These are phyloP conservation scores for Clarias batrachus DNA, from an alignment of 2,113 vertebrate species.

Conservation along the genomic window DNA sequence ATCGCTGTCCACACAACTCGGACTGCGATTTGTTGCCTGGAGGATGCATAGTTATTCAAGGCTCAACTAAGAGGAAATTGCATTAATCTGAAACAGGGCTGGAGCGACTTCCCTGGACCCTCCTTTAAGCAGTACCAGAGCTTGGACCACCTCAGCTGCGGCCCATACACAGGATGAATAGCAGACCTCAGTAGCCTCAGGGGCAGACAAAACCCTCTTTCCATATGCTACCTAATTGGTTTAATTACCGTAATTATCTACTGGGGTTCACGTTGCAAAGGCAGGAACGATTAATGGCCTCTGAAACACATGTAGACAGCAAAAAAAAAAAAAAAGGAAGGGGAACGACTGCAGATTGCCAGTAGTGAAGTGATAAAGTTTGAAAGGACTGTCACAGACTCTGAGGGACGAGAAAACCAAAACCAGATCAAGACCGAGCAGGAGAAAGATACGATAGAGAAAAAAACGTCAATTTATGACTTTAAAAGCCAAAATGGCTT, in stretches of 20 bases:
- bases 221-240: constrained; percentile 76
- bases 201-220: constrained; percentile 65
- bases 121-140: constrained; percentile 63
- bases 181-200: constrained; percentile 64
- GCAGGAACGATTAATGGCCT: constrained; percentile 73
- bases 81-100: constrained; percentile 68
- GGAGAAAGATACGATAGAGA: constrained; percentile 55
- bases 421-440: constrained; percentile 32
- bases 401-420: constrained; percentile 38
- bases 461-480: constrained; percentile 21
- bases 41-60: constrained; percentile 63
- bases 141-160: constrained; percentile 68
- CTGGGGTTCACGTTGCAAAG: constrained; percentile 72
- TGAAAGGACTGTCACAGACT: constrained; percentile 60
- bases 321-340: constrained; percentile 53
- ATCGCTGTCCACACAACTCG: constrained; percentile 19
- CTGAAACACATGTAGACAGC: constrained; percentile 73
- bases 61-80: constrained; percentile 73
- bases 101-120: constrained; percentile 64
- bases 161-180: constrained; percentile 56
- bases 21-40: constrained; percentile 49
- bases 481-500: constrained; percentile 39
- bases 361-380: constrained; percentile 54
- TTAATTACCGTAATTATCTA: constrained; percentile 80
- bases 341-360: constrained; percentile 57